phyloP scores from a whole-genome alignment of 2,797 vertebrate species.

The Eupleurogrammus muticus region DNA sequence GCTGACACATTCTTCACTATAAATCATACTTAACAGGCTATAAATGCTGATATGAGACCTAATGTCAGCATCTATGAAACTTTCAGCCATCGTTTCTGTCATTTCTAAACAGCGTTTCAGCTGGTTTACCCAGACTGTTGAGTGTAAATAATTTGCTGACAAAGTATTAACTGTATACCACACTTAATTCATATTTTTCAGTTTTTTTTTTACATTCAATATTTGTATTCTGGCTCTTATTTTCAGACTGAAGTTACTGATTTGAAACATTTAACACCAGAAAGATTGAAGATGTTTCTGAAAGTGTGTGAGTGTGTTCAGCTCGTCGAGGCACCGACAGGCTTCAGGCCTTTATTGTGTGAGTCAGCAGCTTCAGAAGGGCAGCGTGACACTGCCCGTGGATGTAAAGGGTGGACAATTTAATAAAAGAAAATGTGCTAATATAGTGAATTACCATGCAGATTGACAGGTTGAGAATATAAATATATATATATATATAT shows the following conservation, averaged over 20 bases:
- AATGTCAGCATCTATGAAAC: not conserved
- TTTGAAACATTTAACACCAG: not conserved
- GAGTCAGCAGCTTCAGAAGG: conserved; percentile 7
- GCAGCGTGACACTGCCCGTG: not conserved
- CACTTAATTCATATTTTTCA: too few relatives aligned
- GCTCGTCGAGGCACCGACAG: conserved; percentile 2
- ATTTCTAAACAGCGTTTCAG: too few relatives aligned
- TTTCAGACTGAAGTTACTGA: not conserved
- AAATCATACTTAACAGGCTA: not conserved
- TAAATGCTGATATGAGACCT: not conserved
- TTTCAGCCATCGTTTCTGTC: too few relatives aligned
- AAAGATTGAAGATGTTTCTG: not conserved
- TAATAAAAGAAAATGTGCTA: not conserved
- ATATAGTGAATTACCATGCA: not conserved
- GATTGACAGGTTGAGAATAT: not conserved
- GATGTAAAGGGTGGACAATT: not conserved
- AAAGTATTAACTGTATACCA: not conserved
- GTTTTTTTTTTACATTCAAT: not conserved
- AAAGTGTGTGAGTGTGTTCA: not conserved
- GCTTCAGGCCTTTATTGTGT: conserved; percentile 5
- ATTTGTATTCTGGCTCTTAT: not conserved
- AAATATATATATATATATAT: too few relatives aligned
- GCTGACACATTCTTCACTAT: too few relatives aligned
- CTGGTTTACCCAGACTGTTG: too few relatives aligned
- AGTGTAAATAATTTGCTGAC: too few relatives aligned